Evolutionary conservation across 2,113 vertebrate species (phyloP), one percentile per base, ranked within the genome.

Genomic region (Anhinga anhinga): DNA sequence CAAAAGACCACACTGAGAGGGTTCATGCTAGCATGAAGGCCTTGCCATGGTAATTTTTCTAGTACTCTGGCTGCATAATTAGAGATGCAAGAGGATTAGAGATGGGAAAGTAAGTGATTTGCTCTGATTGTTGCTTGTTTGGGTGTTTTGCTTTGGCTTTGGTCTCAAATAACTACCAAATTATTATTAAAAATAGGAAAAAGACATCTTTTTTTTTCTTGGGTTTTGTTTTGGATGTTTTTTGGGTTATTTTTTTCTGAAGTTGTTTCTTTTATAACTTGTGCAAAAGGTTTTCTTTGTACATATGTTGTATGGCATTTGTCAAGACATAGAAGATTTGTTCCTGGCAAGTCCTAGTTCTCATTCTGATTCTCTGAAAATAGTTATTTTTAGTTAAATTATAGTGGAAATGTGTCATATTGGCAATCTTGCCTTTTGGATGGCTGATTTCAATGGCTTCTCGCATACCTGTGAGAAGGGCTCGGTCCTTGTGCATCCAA

Each of bases 191-290:
- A 15, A 40, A 16, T 1, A 44, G 36, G 36, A 7, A 52, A 73
- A 56, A 30, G 5, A 62, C 14, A 14, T 21, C 27, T 59, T 18
- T 53, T n/a, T 59, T 18, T 53, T 53, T 29, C 50, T 19, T 59
- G 17, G 7, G 6, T 5, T 2, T 5, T 13, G 44, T 45, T 45
- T 45, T 45, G 17, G 16, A 11, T 42, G 40, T 1, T n/a, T 70
- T 45, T 40, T 8, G 38, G 38, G 38, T 5, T 2, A 3, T 13
- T 29, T 1, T n/a, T 62, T 34, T 2, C 19, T 18, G 2, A 69
- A 72, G 15, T 53, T 67, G 5, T 66, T 88, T 82, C 2, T 78
- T 78, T 50, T 59, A 8, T 42, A 73, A 44, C 22, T 38, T 86
- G 20, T 0, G 1, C 32, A 63, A 38, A 82, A 65, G 3, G 9